Conservation (phyloP, 2,113 vertebrate genomes). For the Lepus europaeus region DNA sequence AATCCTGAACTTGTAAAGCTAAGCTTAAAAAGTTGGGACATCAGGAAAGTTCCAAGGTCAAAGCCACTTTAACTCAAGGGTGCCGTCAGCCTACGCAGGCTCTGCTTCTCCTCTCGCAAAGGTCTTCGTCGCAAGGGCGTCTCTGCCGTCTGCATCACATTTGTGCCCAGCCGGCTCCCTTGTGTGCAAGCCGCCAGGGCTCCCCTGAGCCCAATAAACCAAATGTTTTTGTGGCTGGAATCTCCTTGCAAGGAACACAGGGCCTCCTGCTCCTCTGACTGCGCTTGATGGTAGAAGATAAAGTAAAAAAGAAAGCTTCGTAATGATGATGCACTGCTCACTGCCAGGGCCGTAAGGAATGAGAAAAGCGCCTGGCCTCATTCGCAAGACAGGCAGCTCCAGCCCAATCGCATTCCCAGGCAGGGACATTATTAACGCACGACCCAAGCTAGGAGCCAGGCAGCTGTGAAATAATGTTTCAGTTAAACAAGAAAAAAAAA, state of each 20-base stretch:
- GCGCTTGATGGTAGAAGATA: conserved; percentile 65
- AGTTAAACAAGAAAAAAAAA: conserved; percentile 63
- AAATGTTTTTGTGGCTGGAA: conserved; percentile 61
- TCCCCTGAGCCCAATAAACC: neutral
- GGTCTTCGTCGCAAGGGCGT: conserved; percentile 30
- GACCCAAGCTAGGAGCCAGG: conserved; percentile 74
- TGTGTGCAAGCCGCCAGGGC: neutral
- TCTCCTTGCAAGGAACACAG: conserved; percentile 63
- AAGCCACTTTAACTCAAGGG: neutral
- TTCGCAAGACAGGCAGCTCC: conserved; percentile 66
- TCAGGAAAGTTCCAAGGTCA: neutral
- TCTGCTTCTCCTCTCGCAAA: neutral
- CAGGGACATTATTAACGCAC: conserved; percentile 77
- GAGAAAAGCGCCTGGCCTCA: conserved; percentile 63
- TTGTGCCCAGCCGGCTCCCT: neutral
- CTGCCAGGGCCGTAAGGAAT: conserved; percentile 40
- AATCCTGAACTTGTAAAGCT: neutral
- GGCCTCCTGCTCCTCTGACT: conserved; percentile 68
- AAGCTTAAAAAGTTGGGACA: neutral
- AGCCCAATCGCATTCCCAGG: conserved; percentile 76
- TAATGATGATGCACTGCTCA: conserved; percentile 73
- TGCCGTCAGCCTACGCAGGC: neutral
- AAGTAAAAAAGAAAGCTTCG: conserved; percentile 75
- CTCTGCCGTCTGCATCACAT: neutral
- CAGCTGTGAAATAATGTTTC: conserved; percentile 81